Base-by-base conservation (phyloP, 2,797 vertebrate species). In the Argya squamiceps region DNA sequence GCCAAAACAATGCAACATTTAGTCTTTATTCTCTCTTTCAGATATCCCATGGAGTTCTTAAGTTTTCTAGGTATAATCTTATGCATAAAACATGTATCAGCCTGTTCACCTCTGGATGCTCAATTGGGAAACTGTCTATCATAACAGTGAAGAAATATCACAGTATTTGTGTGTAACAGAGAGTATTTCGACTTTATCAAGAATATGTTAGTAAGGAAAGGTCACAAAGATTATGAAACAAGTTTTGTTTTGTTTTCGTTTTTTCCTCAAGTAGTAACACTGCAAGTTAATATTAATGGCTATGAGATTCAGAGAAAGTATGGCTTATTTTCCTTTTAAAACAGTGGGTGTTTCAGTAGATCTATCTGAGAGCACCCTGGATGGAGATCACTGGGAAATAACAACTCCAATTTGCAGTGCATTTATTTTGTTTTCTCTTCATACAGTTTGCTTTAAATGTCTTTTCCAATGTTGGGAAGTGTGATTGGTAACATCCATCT, bases 151-250 rank as follows among this genome's bases (percentile, higher is more conserved):
- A 49, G 89, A 86, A 90, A 84, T 92, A 88, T 62, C 53, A 78
- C 62, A 88, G 84, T 88, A 65, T 92, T 94, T 85, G 47, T 80
- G 34, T 55, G 36, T 56, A 65, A 43, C 68, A 64, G 49, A 36
- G 34, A 88, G 39, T 68, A 83, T 85, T 91, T 80, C 88, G 37
- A 69, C 58, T 96, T 92, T 88, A 83, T 94, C 78, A 83, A 64
- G 78, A 88, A 91, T 88, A 77, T 85, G 24, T 64, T 77, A 65
- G 44, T 55, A 83, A 82, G 62, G 39, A 94, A 93, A 93, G 71
- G 93, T 92, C 86, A 94, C 80, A 84, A 71, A 67, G 81, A 94
- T 70, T 82, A 83, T 62, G 49, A 67, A 84, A 44, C 19, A 77
- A 26, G 36, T 37, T 55, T n/a, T 32, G 10, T n/a, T 46, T 46